phyloP scores from a whole-genome alignment of 2,888 invertebrate species.

The Lasioglossum morio region DNA sequence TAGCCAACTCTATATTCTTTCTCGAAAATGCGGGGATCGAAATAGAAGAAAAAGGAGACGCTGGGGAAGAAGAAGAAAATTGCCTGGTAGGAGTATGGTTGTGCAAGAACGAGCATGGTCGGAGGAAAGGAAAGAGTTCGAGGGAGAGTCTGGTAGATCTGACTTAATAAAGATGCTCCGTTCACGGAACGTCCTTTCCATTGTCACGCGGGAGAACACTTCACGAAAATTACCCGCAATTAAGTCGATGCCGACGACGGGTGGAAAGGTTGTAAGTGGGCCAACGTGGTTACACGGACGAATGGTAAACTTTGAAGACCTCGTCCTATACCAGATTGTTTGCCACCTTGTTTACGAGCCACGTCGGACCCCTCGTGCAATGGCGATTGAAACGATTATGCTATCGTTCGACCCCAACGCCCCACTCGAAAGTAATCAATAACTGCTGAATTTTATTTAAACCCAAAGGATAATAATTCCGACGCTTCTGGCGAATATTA shows the following conservation, averaged over 20 bases:
- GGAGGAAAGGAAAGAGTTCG: background rate
- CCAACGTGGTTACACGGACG: constrained; percentile 43
- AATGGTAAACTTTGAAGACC: constrained; percentile 42
- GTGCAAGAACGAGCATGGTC: constrained; percentile 5
- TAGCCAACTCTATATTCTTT: constrained; percentile 13
- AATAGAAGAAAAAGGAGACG: background rate
- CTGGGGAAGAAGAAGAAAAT: background rate
- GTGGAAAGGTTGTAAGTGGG: constrained; percentile 50
- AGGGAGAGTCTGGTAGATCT: constrained; percentile 19
- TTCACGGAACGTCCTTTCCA: constrained; percentile 45
- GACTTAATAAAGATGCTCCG: constrained; percentile 62
- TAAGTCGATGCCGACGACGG: constrained; percentile 60
- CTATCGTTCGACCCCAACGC: background rate
- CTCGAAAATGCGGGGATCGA: background rate
- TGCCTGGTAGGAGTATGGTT: background rate
- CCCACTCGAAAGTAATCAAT: background rate
- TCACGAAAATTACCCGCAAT: constrained; percentile 69
- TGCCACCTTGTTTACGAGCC: constrained; percentile 39
- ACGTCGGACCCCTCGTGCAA: background rate
- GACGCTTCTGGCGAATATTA: background rate
- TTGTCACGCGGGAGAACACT: constrained; percentile 56
- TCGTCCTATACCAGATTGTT: background rate
- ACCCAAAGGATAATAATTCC: background rate
- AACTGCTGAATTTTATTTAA: background rate
- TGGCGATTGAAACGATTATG: constrained; percentile 7